These are phyloP conservation scores for Coptodon bakossiorum DNA, from an alignment of 2,113 vertebrate species.

Conservation along the genomic window DNA sequence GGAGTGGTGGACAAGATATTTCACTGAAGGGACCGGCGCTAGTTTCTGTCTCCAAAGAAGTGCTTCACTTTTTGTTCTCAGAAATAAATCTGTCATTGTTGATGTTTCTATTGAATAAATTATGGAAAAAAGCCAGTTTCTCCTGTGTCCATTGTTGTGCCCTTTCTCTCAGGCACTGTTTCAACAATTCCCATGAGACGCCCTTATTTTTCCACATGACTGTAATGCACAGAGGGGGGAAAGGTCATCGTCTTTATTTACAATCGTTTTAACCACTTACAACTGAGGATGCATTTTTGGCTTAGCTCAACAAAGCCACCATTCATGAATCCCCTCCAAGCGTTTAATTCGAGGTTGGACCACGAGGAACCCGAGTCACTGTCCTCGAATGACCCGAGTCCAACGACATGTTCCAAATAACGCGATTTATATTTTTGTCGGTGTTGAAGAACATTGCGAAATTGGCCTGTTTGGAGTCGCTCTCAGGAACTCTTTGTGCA, in stretches of 20 bases:
- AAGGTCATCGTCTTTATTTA: neutral
- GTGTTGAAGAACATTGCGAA: neutral
- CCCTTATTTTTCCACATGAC: neutral
- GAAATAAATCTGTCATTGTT: neutral
- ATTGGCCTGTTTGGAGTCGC: neutral
- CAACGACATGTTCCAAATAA: neutral
- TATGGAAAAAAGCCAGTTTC: neutral
- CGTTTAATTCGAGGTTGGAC: neutral
- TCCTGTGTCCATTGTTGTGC: neutral
- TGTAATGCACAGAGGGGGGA: neutral
- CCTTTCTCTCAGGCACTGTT: neutral
- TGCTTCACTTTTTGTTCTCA: neutral
- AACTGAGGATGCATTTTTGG: conserved; percentile 30
- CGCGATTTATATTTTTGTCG: neutral
- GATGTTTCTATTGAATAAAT: neutral
- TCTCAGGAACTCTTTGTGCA: neutral
- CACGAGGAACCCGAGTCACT: neutral
- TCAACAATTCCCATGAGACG: neutral
- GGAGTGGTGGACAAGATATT: neutral
- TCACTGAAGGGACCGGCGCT: too few species aligned
- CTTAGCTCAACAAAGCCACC: conserved; percentile 35
- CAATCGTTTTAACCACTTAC: conserved; percentile 20
- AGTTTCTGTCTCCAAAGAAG: neutral
- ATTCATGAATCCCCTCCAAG: conserved; percentile 26
- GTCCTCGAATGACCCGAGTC: conserved; percentile 3